phyloP scores from a whole-genome alignment of 2,113 vertebrate genomes.

The Sinocyclocheilus anophthalmus region DNA sequence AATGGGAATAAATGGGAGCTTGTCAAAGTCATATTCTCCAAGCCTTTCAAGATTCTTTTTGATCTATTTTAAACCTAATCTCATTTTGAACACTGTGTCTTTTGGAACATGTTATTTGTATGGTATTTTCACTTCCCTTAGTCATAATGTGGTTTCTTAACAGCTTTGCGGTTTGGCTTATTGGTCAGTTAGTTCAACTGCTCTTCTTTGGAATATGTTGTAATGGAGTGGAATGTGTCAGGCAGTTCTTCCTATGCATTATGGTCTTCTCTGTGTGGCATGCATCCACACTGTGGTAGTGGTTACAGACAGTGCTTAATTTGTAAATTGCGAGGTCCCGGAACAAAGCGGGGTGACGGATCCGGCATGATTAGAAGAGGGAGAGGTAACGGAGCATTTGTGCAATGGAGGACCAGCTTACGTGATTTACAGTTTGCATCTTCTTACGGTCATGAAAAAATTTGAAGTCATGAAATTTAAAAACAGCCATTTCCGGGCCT shows the following conservation, averaged over 20 bases:
- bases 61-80: constrained; percentile 37
- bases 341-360: no score
- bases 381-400: no score
- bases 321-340: no score
- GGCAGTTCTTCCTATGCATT: not conserved
- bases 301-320: not conserved
- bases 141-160: constrained; percentile 31
- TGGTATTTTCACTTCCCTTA: not conserved
- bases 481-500: no score
- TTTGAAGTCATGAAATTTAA: no score
- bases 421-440: no score
- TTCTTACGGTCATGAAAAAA: no score
- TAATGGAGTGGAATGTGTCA: not conserved
- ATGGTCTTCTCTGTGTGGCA: not conserved
- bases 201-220: not conserved
- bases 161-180: not conserved
- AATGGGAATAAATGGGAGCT: not conserved
- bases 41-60: not conserved
- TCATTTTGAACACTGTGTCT: constrained; percentile 20
- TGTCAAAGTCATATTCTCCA: not conserved
- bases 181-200: constrained; percentile 1
- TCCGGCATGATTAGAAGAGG: no score
- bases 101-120: not conserved
- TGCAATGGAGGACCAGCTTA: no score
- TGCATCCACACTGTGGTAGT: not conserved